These are phyloP conservation scores for Brachionus asplanchnoidis DNA, from an alignment of 1,140 invertebrate species.

Conservation along the genomic window DNA sequence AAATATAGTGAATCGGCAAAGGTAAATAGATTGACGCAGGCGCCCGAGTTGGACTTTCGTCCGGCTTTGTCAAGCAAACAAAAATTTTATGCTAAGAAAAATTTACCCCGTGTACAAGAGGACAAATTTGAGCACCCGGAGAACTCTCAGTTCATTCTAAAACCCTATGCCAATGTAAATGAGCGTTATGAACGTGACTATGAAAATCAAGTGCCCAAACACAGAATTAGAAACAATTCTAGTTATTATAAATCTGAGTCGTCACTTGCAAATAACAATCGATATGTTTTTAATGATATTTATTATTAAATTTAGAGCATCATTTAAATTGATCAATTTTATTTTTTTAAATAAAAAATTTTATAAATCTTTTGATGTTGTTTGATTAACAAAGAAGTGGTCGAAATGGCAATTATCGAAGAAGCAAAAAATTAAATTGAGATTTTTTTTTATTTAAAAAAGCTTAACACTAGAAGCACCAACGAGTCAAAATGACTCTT, in stretches of 20 bases:
- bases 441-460: too few species aligned
- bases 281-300: slow-evolving; percentile 14
- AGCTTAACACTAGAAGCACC: too few species aligned
- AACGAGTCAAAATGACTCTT: too few species aligned
- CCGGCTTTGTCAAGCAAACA: background rate
- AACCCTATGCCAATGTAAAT: background rate
- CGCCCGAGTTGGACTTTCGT: background rate
- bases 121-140: background rate
- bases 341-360: background rate
- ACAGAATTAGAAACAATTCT: background rate
- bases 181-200: background rate
- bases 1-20: slow-evolving; percentile 14
- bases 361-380: background rate
- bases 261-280: background rate
- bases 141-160: slow-evolving; percentile 12
- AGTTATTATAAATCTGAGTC: background rate
- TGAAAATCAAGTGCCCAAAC: background rate
- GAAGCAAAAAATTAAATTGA: too few species aligned
- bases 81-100: background rate
- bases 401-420: too few species aligned
- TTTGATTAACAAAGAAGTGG: too few species aligned
- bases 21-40: background rate
- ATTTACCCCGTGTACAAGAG: background rate
- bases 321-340: background rate
- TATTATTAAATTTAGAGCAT: slow-evolving; percentile 4